phyloP scores from a whole-genome alignment of 2,888 invertebrate species.

The Dicranocentrus wangi region DNA sequence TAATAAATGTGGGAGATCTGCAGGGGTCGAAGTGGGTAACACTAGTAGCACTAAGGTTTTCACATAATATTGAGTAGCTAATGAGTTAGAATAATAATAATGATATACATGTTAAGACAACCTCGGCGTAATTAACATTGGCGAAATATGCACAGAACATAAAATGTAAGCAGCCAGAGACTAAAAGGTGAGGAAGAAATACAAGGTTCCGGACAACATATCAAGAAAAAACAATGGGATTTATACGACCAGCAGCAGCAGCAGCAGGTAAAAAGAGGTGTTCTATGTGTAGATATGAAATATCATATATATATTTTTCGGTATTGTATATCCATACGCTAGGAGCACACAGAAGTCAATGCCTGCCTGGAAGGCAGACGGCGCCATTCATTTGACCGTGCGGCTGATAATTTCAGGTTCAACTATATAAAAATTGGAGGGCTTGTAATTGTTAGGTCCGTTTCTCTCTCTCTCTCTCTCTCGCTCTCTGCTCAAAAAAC shows the following conservation, averaged over 20 bases:
- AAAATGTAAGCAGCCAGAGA: constrained; percentile 1
- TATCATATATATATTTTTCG: no score
- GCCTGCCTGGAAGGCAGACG: constrained; percentile 72
- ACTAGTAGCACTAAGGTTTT: constrained; percentile 71
- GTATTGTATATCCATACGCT: constrained; percentile 22
- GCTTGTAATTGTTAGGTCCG: constrained; percentile 73
- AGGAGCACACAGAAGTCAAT: constrained; percentile 62
- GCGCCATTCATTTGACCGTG: constrained; percentile 73
- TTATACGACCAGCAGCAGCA: no score
- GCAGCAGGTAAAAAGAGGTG: constrained; percentile 44
- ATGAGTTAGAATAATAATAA: constrained; percentile 70
- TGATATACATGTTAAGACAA: constrained; percentile 70
- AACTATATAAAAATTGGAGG: constrained; percentile 73
- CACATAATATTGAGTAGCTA: constrained; percentile 72
- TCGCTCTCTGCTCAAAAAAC: constrained; percentile 7
- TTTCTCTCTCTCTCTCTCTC: constrained; percentile 36
- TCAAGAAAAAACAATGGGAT: constrained; percentile 33
- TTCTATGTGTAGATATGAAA: no score
- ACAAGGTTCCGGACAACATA: constrained; percentile 23
- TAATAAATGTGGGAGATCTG: constrained; percentile 67
- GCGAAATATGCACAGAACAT: constrained; percentile 72
- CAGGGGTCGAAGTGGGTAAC: constrained; percentile 67
- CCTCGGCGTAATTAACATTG: constrained; percentile 72
- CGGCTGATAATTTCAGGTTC: constrained; percentile 73
- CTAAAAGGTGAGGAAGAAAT: constrained; percentile 30